Evolutionary conservation across 1,140 invertebrate genomes (phyloP), one percentile per base, ranked within the genome.

Genomic region (Sarcophaga peregrina): DNA sequence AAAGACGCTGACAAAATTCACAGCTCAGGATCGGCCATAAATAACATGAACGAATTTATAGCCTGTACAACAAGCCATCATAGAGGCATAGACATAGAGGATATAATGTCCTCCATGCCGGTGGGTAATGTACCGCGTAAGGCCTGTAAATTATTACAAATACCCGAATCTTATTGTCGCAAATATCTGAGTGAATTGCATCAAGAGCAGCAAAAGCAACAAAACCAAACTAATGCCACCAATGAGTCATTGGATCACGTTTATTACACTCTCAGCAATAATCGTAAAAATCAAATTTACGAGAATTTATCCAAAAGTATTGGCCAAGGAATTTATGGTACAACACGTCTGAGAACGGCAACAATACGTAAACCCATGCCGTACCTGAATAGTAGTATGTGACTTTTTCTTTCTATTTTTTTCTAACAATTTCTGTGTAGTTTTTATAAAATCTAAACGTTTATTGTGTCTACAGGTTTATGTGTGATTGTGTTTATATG

Each of bases 381-480:
- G 3, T 89, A 89, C 82, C 76, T 89, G 81, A 89, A 88, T 85
- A 89, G 88, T 83, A 86, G 88, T 89, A 89, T 85, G 88, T 89
- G 68, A 81, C 8, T 58, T 47, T 47, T 76, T 48, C 25, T 46
- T 20, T 52, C 20, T 78, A 8, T 20, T 78, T 78, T 76, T 48
- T 68, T 47, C 17, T 15, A 5, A 75, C 37, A 1, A 10, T 75
- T 75, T 78, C 3, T 78, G 50, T 17, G 11, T 50, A 20, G 1
- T 52, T 52, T 52, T 52, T 52, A 52, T 52, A 13, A 10, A 68
- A 8, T 6, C 6, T 68, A 58, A 15, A 17, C n/a, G 15, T 68
- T 68, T 20, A 8, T 25, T 8, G n/a, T 68, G 62, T 68, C 5
- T 5, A 25, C 9, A 58, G 11, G 13, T 58, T 7, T 58, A 13